phyloP scores from a whole-genome alignment of 2,797 vertebrate genomes.

The Danionella dracula region DNA sequence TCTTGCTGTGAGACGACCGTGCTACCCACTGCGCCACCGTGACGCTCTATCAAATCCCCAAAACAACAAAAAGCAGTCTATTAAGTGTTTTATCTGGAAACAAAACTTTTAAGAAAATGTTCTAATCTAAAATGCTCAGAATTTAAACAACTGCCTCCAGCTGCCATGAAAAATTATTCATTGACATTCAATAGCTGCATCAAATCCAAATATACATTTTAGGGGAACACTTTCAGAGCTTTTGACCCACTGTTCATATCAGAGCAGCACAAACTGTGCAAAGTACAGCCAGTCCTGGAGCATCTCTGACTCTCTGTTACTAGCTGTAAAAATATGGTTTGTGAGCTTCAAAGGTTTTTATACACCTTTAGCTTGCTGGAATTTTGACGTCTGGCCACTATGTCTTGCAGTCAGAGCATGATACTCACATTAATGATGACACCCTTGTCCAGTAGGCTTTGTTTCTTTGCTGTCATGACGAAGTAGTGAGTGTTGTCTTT shows the following conservation, averaged over 20 bases:
- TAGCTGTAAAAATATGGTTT: slow-evolving; percentile 20
- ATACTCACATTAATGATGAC: slow-evolving; percentile 86
- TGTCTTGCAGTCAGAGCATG: neutral
- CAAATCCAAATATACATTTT: neutral
- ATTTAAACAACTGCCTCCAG: neutral
- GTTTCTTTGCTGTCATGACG: slow-evolving; percentile 99
- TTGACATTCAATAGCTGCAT: neutral
- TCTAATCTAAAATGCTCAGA: too few relatives aligned
- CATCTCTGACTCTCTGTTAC: neutral
- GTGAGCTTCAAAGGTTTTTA: slow-evolving; percentile 32
- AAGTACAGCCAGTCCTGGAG: neutral
- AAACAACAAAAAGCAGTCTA: too few relatives aligned
- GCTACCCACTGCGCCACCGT: too few relatives aligned
- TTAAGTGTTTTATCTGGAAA: too few relatives aligned
- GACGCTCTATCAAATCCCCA: too few relatives aligned
- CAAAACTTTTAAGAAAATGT: too few relatives aligned
- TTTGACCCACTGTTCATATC: slow-evolving; percentile 6
- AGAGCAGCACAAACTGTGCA: neutral
- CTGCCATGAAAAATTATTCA: neutral
- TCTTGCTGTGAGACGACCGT: too few relatives aligned
- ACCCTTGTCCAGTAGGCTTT: slow-evolving; percentile 93
- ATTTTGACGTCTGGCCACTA: slow-evolving; percentile 24
- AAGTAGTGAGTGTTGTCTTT: slow-evolving; percentile 98
- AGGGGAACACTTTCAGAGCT: neutral
- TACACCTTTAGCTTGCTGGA: neutral